These are phyloP conservation scores for Solen grandis DNA, from an alignment of 1,140 invertebrate species.

Conservation along the genomic window DNA sequence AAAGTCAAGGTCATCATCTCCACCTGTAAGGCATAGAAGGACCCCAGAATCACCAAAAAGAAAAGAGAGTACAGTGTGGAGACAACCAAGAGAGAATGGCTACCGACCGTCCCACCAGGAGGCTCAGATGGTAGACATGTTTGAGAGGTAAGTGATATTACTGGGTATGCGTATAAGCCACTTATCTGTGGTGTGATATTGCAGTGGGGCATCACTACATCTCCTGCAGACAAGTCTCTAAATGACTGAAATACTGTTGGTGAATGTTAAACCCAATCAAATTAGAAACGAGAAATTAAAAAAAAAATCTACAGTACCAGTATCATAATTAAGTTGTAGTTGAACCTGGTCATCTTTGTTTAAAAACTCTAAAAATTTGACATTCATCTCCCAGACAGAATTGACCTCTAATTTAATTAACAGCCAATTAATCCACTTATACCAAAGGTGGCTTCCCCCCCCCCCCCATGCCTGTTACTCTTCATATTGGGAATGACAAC, in stretches of 20 bases:
- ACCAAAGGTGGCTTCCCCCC: too few relatives aligned
- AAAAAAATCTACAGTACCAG: background rate
- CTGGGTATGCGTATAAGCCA: background rate
- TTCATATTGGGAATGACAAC: too few relatives aligned
- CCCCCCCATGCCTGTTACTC: too few relatives aligned
- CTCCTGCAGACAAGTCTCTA: background rate
- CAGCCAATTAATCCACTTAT: too few relatives aligned
- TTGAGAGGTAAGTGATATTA: background rate
- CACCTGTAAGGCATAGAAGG: background rate
- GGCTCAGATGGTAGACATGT: background rate
- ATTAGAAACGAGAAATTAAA: background rate
- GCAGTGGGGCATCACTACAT: background rate
- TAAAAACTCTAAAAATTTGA: too few relatives aligned
- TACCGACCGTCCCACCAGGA: constrained; percentile 2
- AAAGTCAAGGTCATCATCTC: constrained; percentile 21
- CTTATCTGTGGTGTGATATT: too few relatives aligned
- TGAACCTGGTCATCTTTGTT: too few relatives aligned
- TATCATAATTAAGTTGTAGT: background rate
- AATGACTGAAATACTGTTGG: background rate
- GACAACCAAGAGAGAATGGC: constrained; percentile 10
- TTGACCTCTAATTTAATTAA: too few relatives aligned
- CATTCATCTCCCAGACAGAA: too few relatives aligned
- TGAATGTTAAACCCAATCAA: background rate
- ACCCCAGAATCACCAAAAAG: constrained; percentile 30
- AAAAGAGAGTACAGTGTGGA: background rate